Conservation (phyloP, 2,797 vertebrate genomes). For the Tachyglossus aculeatus region DNA sequence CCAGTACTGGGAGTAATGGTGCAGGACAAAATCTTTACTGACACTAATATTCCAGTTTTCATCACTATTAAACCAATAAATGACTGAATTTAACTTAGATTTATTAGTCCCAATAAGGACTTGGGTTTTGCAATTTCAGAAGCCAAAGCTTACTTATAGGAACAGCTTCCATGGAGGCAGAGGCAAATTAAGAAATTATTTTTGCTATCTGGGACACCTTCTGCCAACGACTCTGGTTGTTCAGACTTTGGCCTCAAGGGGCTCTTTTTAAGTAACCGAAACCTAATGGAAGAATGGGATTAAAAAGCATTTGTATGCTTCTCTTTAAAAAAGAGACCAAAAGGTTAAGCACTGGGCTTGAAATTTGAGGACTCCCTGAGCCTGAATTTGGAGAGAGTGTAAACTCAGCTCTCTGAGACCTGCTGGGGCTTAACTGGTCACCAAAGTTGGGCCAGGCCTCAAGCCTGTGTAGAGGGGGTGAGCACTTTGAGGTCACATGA, state of each 20-base stretch:
- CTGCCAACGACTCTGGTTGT: background rate
- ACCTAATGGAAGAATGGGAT: no score
- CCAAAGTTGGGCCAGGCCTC: no score
- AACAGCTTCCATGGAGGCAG: slow-evolving; percentile 6
- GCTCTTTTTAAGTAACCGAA: background rate
- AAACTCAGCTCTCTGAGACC: no score
- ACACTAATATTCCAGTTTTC: background rate
- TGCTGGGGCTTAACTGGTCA: no score
- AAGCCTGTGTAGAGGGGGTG: no score
- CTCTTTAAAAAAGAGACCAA: no score
- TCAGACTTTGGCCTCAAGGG: background rate
- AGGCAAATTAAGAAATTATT: background rate
- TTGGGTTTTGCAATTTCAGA: background rate
- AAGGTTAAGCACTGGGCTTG: no score
- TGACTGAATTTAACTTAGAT: background rate
- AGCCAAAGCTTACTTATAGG: background rate
- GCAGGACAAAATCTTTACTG: background rate
- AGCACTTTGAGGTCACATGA: no score
- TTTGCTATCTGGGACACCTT: background rate
- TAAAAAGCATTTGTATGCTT: no score
- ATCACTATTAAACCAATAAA: background rate
- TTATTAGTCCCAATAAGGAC: background rate
- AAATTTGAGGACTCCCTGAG: no score
- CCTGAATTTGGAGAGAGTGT: no score
- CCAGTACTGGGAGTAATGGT: background rate